Percentiles rank a stretch among this genome's conserved stretches.
phyloP scores from a whole-genome alignment of 2,888 invertebrate species.

The Lasioglossum malachurum region DNA sequence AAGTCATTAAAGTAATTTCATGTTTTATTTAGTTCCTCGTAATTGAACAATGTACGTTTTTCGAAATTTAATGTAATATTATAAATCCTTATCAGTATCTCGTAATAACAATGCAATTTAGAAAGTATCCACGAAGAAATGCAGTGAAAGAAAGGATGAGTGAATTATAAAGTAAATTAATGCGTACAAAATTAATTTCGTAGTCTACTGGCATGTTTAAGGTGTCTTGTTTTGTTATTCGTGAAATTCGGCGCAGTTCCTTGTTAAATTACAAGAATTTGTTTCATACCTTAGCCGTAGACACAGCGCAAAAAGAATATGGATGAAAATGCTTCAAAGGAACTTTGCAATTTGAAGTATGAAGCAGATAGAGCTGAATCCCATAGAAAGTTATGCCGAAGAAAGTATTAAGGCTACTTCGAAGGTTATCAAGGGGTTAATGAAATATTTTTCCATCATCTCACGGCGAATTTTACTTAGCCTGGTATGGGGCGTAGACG shows the following conservation, averaged over 20 bases:
- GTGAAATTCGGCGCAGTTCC: neutral
- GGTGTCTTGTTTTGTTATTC: neutral
- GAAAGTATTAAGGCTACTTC: conserved; percentile 42
- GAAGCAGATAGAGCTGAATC: conserved; percentile 37
- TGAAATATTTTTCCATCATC: conserved; percentile 53
- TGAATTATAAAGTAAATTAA: neutral
- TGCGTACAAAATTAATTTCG: too few species aligned
- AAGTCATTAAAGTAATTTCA: too few species aligned
- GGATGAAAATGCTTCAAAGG: conserved; percentile 31
- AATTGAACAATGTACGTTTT: neutral
- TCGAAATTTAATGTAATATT: neutral
- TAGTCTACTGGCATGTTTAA: neutral
- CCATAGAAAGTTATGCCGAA: conserved; percentile 40
- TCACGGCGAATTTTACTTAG: conserved; percentile 34
- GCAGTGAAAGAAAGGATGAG: neutral
- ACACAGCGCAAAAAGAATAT: conserved; percentile 8
- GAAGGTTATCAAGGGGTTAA: conserved; percentile 60
- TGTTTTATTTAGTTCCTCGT: neutral
- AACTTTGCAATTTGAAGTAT: conserved; percentile 34
- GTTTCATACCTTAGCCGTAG: conserved; percentile 2
- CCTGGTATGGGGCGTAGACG: neutral
- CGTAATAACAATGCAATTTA: neutral
- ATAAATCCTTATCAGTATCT: neutral
- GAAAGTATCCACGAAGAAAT: neutral
- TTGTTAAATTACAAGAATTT: conserved; percentile 20